A percentile compares a stretch with the other conserved stretches of the same genome.
phyloP scores from a whole-genome alignment of 2,113 vertebrate genomes.

The Microcebus murinus region DNA sequence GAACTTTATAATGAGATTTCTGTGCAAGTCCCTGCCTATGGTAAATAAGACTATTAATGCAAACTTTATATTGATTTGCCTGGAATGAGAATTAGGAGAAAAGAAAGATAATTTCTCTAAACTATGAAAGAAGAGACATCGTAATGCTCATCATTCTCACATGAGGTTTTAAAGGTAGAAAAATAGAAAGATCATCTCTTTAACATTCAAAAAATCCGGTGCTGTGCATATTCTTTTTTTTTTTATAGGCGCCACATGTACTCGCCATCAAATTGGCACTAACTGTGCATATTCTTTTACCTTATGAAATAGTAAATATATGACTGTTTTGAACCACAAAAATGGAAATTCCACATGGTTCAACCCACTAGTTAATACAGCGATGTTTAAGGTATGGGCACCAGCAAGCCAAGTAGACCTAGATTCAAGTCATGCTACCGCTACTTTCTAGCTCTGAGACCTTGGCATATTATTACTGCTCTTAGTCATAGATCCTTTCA shows the following conservation, averaged over 20 bases:
- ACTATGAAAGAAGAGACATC: background rate
- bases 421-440: background rate
- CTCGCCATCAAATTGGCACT: too few relatives aligned
- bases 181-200: background rate
- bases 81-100: background rate
- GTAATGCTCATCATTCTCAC: background rate
- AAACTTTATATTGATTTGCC: background rate
- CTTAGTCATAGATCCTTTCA: background rate
- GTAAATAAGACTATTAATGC: background rate
- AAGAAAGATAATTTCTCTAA: background rate
- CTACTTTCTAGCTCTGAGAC: background rate
- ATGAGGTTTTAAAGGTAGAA: background rate
- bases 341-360: background rate
- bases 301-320: background rate
- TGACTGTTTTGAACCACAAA: background rate
- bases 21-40: background rate
- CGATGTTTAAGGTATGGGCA: background rate
- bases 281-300: background rate
- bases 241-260: too few relatives aligned
- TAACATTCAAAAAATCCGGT: background rate
- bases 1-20: conserved; percentile 52
- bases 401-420: background rate
- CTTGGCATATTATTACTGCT: background rate
- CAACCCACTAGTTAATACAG: background rate
- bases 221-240: background rate